Base-by-base conservation (phyloP, 1,140 invertebrate species). In the Rhopalosiphum padi region DNA sequence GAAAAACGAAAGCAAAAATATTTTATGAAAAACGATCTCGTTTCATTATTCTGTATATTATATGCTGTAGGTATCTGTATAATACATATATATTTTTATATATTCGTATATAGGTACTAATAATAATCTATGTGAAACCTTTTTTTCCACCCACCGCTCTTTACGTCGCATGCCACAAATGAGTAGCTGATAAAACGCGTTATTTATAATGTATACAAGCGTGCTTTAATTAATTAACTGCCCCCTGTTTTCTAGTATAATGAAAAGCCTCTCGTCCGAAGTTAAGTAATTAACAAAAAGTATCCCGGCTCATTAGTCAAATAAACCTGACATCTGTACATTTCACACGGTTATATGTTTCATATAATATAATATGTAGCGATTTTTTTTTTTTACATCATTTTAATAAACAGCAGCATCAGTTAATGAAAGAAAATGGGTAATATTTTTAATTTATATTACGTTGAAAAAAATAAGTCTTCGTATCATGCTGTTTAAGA, bases 201-300 rank as follows among this genome's bases (percentile, higher is more conserved):
- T 93, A 93, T 93, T 93, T 93, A 93, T 85, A 86, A 93, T 85
- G 91, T 86, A 85, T 92, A 92, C 91, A 85, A 51, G 91, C 91
- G 77, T 86, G 82, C 37, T 93, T 85, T 93, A 93, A 93, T 93
- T 93, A 93, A 93, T 93, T 93, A 93, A 93, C 77, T 53, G 82
- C 48, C 82, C 77, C 77, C 68, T 51, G 46, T 53, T 85, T 85
- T 55, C 48, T 25, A 48, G 91, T 86, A 41, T 93, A 93, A 93
- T 93, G 91, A 93, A 93, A 93, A 93, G 77, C 48, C 82, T 93
- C 91, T 93, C 91, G 91, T 85, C 82, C 91, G 35, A 83, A 93
- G 77, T 93, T 93, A 93, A 85, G 77, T 93, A 93, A 93, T 93
- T 93, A 93, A 93, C 91, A 93, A 93, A 85, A 93, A 83, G 82